Evolutionary conservation across 2,797 vertebrate genomes (phyloP).

Genomic region (Characodon lateralis): DNA sequence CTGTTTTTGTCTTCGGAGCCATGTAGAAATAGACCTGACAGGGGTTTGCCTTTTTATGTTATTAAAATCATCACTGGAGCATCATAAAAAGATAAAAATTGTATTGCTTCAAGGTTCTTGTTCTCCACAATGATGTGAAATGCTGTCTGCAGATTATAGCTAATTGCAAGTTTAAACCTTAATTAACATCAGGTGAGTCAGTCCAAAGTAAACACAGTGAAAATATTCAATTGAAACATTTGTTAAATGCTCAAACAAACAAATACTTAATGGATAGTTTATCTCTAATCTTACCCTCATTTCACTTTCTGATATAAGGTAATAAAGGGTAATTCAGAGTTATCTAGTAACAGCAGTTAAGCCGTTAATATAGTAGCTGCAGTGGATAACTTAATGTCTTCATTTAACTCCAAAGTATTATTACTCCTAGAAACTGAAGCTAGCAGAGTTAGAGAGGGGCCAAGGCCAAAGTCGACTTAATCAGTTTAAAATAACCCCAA

Average conservation of each 20-base stretch:
- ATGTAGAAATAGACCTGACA: not conserved
- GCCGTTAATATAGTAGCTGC: not conserved
- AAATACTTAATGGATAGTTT: not conserved
- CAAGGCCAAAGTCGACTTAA: not conserved
- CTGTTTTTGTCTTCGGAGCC: not conserved
- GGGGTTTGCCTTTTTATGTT: not conserved
- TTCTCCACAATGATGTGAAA: not conserved
- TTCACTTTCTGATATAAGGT: not conserved
- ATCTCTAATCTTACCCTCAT: not conserved
- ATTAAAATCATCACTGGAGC: not conserved
- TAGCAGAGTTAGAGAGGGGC: not conserved
- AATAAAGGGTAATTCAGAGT: not conserved
- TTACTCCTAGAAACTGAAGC: not conserved
- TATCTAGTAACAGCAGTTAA: not conserved
- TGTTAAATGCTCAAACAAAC: not conserved
- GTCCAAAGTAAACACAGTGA: not conserved
- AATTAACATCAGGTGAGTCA: not conserved
- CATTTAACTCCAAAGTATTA: not conserved
- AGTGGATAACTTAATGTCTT: not conserved
- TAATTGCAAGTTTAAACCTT: not conserved
- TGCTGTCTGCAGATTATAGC: not conserved
- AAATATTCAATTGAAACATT: not conserved
- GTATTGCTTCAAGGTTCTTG: not conserved
- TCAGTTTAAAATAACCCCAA: not conserved
- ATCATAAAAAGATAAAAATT: not conserved